A percentile compares a stretch with the other conserved stretches of the same genome.
These are phyloP conservation scores for Littorina saxatilis DNA, from an alignment of 1,140 invertebrate species.

Conservation along the genomic window DNA sequence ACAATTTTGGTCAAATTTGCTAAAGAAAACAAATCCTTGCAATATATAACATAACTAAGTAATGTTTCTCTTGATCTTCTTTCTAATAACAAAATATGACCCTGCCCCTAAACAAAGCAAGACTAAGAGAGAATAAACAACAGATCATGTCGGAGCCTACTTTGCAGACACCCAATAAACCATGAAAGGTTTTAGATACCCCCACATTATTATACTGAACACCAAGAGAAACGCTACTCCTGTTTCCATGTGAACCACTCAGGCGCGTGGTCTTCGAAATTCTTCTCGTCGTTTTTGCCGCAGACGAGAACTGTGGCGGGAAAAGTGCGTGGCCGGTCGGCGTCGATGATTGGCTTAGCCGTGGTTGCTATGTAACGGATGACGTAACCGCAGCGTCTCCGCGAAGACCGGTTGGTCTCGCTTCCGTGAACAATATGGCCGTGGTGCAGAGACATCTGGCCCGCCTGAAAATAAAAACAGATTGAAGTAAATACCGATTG, in stretches of 20 bases:
- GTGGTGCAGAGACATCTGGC: constrained; percentile 63
- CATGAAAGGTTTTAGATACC: neutral
- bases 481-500: too few relatives aligned
- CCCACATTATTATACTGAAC: neutral
- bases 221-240: neutral
- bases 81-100: neutral
- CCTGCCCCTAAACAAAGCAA: neutral
- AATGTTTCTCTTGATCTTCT: neutral
- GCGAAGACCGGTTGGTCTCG: constrained; percentile 54
- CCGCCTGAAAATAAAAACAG: constrained; percentile 46
- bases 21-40: too few relatives aligned
- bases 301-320: constrained; percentile 55
- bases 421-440: constrained; percentile 63
- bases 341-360: constrained; percentile 55
- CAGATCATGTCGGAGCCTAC: neutral
- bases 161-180: neutral
- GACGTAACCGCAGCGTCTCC: constrained; percentile 62
- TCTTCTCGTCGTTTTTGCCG: constrained; percentile 48
- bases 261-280: constrained; percentile 57
- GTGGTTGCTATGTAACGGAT: constrained; percentile 59
- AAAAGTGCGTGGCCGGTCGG: constrained; percentile 57
- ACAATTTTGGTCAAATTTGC: too few relatives aligned
- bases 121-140: neutral
- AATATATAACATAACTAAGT: neutral
- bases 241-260: constrained; percentile 50